phyloP scores from a whole-genome alignment of 1,140 invertebrate genomes.

The Coenobita brevimanus region DNA sequence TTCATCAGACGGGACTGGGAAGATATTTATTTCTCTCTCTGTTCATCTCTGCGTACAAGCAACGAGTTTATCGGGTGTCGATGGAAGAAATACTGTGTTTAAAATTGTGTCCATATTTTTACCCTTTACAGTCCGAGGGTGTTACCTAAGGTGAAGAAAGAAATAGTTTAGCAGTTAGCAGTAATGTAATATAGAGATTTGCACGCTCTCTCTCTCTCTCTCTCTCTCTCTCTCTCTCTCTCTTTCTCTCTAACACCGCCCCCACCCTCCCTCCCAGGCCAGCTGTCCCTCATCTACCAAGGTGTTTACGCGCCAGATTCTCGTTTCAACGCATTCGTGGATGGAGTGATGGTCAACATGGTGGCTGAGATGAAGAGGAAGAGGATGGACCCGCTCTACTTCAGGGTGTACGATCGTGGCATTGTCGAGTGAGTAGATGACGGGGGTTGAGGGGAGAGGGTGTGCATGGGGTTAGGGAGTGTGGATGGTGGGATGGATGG shows the following conservation, averaged over 20 bases:
- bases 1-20: no score
- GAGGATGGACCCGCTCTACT: conserved; percentile 69
- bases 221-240: conserved; percentile 30
- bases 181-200: neutral
- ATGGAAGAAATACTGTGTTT: no score
- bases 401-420: conserved; percentile 64
- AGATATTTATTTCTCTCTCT: no score
- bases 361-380: conserved; percentile 65
- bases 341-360: conserved; percentile 70
- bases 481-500: no score
- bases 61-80: no score
- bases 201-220: conserved; percentile 12
- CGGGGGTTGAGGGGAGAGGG: no score
- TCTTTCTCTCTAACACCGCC: neutral
- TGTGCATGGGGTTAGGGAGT: no score
- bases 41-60: no score
- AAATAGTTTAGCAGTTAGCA: neutral
- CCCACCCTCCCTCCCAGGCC: conserved; percentile 3
- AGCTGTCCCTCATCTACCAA: conserved; percentile 65
- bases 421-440: conserved; percentile 59
- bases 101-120: no score
- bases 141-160: no score
- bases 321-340: conserved; percentile 69
- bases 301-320: conserved; percentile 67
- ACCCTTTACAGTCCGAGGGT: no score